Evolutionary conservation across 2,888 invertebrate genomes (phyloP), one percentile per base, ranked within the genome.

Genomic region (Sphinx pinastri): DNA sequence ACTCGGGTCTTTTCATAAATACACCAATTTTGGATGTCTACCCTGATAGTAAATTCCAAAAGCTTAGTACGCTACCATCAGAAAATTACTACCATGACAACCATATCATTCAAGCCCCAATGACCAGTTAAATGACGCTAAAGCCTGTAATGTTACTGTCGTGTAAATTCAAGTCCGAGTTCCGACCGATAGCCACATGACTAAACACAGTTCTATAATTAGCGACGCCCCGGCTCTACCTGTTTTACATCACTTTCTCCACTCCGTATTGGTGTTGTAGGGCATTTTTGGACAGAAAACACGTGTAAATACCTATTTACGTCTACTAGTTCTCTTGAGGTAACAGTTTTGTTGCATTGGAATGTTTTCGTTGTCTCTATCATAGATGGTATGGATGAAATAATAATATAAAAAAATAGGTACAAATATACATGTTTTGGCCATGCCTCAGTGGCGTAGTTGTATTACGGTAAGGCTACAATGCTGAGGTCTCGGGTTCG

Each of bases 131-230:
- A 38, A 38, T 38, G 38, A 38, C 7, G 38, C 51, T 51, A 12
- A 51, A 12, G 25, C n/a, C 58, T 31, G 25, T 19, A 57, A 57
- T 19, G 14, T 14, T 31, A 13, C 31, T 47, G 12, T 16, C 11
- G 10, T n/a, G 11, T 60, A 45, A 60, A 47, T 45, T 5, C 3
- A 58, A 38, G 31, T 58, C 25, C 45, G 38, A 31, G 45, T 47
- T 16, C n/a, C 16, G 16, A 47, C 12, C n/a, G 25, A n/a, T 25
- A 12, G 57, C 58, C 58, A 58, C 58, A 58, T 58, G 58, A 58
- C 67, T 31, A 52, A 52, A 52, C 68, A 68, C 16, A 19, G 47
- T 19, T 57, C 68, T 68, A 68, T 68, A 68, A 68, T 68, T 68
- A 68, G 57, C 57, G 55, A 14, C 52, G 7, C 57, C 7, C 57